Base-by-base conservation (phyloP, 35 echinoderm and acorn worm genomes). In the Patiria miniata region DNA sequence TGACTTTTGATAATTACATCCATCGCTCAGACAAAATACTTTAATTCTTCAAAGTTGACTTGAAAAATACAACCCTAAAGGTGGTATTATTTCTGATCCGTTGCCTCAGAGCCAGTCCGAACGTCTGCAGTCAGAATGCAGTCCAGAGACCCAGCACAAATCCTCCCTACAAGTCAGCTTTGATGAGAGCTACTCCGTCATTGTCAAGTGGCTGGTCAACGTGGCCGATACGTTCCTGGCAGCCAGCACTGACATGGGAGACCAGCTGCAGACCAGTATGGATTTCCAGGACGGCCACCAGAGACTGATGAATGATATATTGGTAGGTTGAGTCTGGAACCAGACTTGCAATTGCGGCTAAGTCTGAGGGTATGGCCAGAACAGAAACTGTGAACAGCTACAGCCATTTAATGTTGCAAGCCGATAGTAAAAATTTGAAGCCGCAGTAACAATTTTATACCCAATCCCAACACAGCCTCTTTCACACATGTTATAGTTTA, bases 261-360 rank as follows among this genome's bases (percentile, higher is more conserved):
- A 93, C 39, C 88, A 97, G 52, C 83, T 97, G 36, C 86, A 94
- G 79, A 97, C 88, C 14, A 86, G 88, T 3, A 94, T 83, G 54
- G 95, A 97, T 85, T 97, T 97, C 89, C 84, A 88, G 42, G 91
- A 97, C 30, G 95, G 88, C 51, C 95, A 97, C 78, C 84, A 94
- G 68, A 87, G 81, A 52, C 88, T 97, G 12, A 86, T 87, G 47
- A 76, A 68, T 52, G 95, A 97, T 26, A 81, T 97, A 37, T 88
- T 84, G 89, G 95, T 97, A 87, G 60, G 81, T 82, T 59, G 37
- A 73, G 65, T 47, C 42, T 47, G 42, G 42, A 47, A 47, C 42
- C 42, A 47, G 42, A 47, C 12, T 4, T 47, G 4, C 12, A 47
- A 6, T 47, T n/a, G n/a, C n/a, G n/a, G n/a, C n/a, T n/a, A n/a